Evolutionary conservation across 1,140 invertebrate genomes (phyloP).

Genomic region (Tyrophagus putrescentiae): DNA sequence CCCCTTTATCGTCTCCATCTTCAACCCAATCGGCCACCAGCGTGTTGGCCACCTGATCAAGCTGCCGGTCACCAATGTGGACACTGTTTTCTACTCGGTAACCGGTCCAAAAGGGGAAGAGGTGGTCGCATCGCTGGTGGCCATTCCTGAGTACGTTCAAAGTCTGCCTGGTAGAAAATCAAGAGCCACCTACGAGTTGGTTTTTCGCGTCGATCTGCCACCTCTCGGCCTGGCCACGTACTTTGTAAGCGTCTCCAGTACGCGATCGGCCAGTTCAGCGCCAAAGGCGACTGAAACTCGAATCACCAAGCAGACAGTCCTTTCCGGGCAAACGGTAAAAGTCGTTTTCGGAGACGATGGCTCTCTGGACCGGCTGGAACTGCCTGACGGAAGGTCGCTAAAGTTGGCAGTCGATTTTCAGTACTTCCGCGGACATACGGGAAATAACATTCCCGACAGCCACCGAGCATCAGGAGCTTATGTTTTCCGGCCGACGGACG

Average conservation of each 20-base stretch:
- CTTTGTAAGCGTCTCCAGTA: conserved; percentile 29
- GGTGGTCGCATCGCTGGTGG: conserved; percentile 32
- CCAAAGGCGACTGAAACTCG: no score
- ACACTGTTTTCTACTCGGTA: conserved; percentile 52
- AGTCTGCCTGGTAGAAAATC: conserved; percentile 32
- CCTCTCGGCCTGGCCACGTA: conserved; percentile 37
- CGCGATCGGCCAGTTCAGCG: background rate
- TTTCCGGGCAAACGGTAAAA: conserved; percentile 10
- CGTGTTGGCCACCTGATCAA: conserved; percentile 48
- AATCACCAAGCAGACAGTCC: background rate
- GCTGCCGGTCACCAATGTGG: conserved; percentile 44
- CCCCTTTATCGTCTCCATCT: conserved; percentile 51
- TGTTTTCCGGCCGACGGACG: conserved; percentile 29
- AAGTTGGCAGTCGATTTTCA: conserved; percentile 4
- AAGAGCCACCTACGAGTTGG: conserved; percentile 32
- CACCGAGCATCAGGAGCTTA: conserved; percentile 37
- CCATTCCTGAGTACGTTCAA: conserved; percentile 28
- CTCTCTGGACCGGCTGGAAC: conserved; percentile 25
- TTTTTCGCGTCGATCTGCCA: conserved; percentile 32
- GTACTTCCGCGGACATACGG: conserved; percentile 11
- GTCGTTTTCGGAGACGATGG: no score
- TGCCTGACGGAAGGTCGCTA: conserved; percentile 15
- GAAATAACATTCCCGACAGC: background rate
- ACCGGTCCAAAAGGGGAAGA: conserved; percentile 41
- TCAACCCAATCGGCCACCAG: conserved; percentile 61